Conservation (phyloP, 2,797 vertebrate species). For the Tenualosa thibaudeaui region DNA sequence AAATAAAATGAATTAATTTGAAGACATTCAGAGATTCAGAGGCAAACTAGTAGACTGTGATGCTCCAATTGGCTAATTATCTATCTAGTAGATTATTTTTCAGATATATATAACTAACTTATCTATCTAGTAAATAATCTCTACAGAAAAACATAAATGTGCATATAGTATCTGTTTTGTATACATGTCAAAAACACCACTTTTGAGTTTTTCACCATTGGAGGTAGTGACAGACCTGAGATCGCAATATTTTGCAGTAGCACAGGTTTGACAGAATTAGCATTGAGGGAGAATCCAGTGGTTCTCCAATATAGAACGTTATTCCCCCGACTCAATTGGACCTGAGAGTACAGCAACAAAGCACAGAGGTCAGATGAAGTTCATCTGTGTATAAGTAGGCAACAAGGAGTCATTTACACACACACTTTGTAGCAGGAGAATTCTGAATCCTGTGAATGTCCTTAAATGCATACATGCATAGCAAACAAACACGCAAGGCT, state of each 20-base stretch:
- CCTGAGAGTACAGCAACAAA: slow-evolving; percentile 64
- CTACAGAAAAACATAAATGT: not conserved
- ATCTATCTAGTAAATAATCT: no score
- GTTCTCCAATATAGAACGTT: slow-evolving; percentile 95
- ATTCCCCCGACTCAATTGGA: slow-evolving; percentile 83
- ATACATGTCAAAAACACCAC: not conserved
- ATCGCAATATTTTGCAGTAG: slow-evolving; percentile 87
- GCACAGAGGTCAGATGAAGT: not conserved
- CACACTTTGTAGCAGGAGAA: not conserved
- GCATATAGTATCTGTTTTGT: not conserved
- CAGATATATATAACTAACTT: no score
- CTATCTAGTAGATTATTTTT: no score
- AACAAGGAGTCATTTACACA: not conserved
- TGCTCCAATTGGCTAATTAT: not conserved
- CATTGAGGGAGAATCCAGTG: slow-evolving; percentile 76
- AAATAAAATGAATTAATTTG: not conserved
- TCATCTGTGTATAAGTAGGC: not conserved
- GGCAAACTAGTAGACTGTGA: not conserved
- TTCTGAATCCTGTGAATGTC: no score
- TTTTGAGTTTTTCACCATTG: not conserved
- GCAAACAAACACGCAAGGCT: not conserved
- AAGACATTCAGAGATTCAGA: not conserved
- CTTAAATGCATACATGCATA: not conserved
- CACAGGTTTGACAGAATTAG: slow-evolving; percentile 81
- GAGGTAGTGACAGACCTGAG: slow-evolving; percentile 77